Evolutionary conservation across 2,888 invertebrate genomes (phyloP), one percentile per base, ranked within the genome.

Genomic region (Dolichomitus sp.): DNA sequence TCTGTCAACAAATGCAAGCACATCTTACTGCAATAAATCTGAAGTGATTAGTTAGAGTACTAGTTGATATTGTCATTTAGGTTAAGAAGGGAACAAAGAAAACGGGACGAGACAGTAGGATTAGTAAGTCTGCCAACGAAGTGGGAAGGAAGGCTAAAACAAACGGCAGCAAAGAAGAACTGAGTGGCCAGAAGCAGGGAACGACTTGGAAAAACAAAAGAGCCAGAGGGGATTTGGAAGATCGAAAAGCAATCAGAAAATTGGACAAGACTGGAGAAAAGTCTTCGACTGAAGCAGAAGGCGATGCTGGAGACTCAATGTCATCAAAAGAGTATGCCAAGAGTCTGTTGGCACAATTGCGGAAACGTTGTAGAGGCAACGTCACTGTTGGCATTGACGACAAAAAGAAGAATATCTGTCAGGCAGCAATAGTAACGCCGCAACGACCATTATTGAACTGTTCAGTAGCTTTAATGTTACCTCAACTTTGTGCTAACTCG

Each of bases 341-440:
- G 12, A 73, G 54, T 45, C 68, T 59, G 2, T 11, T 19, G 63
- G 37, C 72, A 27, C 66, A 76, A 81, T 57, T 61, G 17, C 78
- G 50, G 23, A 75, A 54, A 66, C 80, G 81, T 48, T 69, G 37
- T 2, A 50, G 63, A 17, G 84, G 83, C 42, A 42, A 73, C 42
- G 74, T 84, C 42, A 84, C 83, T 2, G 76, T 84, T 63, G 85
- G 81, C 19, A 54, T 81, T 17, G 70, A 27, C 14, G 79, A 80
- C 59, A 76, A 75, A 40, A 73, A 84, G 37, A 73, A 80, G 61
- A 83, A 80, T 59, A 81, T 72, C 77, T 81, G 83, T 80, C 69
- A 1, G 70, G 65, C 45, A 17, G 27, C 33, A 37, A 37, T 45
- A n/a, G n/a, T 14, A 0, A 7, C 11, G n/a, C 23, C 59, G n/a